A percentile compares a stretch with the other conserved stretches of the same genome.
Conservation (phyloP, 1,140 invertebrate species). For the Caenorhabditis briggsae region DNA sequence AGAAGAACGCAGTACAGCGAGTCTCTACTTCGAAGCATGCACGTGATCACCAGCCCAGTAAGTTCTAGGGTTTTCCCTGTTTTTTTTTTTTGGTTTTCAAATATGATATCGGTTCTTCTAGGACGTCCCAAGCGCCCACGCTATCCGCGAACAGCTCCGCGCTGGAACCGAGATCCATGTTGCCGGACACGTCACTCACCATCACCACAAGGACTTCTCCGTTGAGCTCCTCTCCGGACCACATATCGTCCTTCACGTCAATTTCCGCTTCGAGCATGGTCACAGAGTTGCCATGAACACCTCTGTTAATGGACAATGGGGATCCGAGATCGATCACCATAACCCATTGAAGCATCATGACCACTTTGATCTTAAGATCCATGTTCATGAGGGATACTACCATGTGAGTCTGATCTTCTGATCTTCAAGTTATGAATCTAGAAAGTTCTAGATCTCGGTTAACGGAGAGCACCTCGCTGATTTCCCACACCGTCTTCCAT, state of each 20-base stretch:
- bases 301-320: slow-evolving; percentile 52
- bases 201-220: slow-evolving; percentile 62
- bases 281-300: slow-evolving; percentile 63
- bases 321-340: slow-evolving; percentile 54
- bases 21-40: slow-evolving; percentile 39
- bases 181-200: slow-evolving; percentile 53
- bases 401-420: slow-evolving; percentile 27
- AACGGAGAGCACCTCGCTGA: slow-evolving; percentile 60
- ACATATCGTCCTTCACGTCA: slow-evolving; percentile 61
- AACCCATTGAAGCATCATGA: slow-evolving; percentile 60
- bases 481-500: slow-evolving; percentile 61
- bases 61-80: neutral
- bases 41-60: slow-evolving; percentile 54
- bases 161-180: slow-evolving; percentile 60
- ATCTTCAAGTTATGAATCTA: neutral
- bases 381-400: slow-evolving; percentile 19
- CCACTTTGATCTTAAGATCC: slow-evolving; percentile 56
- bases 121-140: slow-evolving; percentile 56
- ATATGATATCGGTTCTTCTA: neutral
- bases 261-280: slow-evolving; percentile 62
- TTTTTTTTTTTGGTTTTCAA: too few relatives aligned
- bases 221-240: slow-evolving; percentile 64
- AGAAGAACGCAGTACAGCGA: slow-evolving; percentile 34
- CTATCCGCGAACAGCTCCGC: slow-evolving; percentile 58
- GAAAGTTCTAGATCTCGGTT: slow-evolving; percentile 29